Base-by-base conservation (phyloP, 2,888 invertebrate genomes). In the Drosophila mimica region DNA sequence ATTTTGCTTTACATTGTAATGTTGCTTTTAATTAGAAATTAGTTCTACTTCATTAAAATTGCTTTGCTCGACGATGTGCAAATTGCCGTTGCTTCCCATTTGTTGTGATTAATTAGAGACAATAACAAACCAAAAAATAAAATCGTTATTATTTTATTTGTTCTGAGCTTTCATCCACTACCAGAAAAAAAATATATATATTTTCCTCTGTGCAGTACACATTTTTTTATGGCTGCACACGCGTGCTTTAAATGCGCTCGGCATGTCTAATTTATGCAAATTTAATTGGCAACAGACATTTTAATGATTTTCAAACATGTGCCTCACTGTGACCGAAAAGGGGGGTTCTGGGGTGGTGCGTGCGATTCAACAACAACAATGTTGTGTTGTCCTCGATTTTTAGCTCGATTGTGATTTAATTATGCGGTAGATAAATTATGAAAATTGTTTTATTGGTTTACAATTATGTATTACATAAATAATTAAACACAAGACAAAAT, bases 1-100 rank as follows among this genome's bases (percentile, higher is more conserved):
- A 64, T 77, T 79, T 77, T 64, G 79, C 59, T 68, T 53, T 38
- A 36, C 59, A 69, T 64, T 85, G 73, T 72, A 68, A 80, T 78
- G 71, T 61, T 75, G 77, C 75, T 80, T 82, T 81, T 83, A 82
- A 85, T 85, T 85, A 81, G 76, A 75, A 79, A 85, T 83, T 83
- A 73, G 74, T 85, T 85, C 70, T 76, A 70, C 76, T 79, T 85
- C 74, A 85, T 85, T 83, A 79, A 81, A 79, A 81, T 75, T 75
- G 67, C 68, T 79, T 62, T 60, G 70, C 66, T 68, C 62, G 57
- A 61, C 80, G 49, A 73, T 76, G 76, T 78, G 70, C 81, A 70
- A 83, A 71, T 70, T 78, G 72, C 75, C 70, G 74, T 69, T 68
- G 70, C 49, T 46, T 36, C 25, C 48, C 57, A 66, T 72, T 74